These are phyloP conservation scores for Atta texana DNA, from an alignment of 1,140 invertebrate species.

Conservation along the genomic window DNA sequence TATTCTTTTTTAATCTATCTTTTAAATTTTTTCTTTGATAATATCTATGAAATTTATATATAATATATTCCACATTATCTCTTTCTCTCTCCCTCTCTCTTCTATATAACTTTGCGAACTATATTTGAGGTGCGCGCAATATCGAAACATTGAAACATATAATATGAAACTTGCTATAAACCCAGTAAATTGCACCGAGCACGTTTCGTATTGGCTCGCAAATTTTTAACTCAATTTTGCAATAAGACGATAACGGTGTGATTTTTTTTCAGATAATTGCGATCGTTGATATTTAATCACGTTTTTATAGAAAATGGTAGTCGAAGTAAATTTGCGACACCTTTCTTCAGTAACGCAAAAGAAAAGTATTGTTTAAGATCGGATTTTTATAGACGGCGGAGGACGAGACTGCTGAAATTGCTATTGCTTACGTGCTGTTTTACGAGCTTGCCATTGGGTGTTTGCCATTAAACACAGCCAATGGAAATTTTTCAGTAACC, in stretches of 20 bases:
- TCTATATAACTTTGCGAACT: neutral
- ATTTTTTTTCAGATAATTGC: neutral
- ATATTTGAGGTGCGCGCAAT: neutral
- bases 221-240: conserved; percentile 21
- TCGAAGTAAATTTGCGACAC: neutral
- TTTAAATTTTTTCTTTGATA: neutral
- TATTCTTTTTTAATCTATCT: neutral
- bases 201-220: neutral
- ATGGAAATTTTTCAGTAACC: conserved; percentile 62
- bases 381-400: conserved; percentile 45
- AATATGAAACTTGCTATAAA: conserved; percentile 19
- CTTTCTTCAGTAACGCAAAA: conserved; percentile 8
- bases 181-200: neutral
- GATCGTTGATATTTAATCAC: conserved; percentile 31
- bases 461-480: conserved; percentile 65
- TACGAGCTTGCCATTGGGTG: conserved; percentile 58
- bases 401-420: conserved; percentile 50
- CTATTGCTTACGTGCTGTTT: conserved; percentile 64
- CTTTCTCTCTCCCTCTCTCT: too few relatives aligned
- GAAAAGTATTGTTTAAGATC: conserved; percentile 37
- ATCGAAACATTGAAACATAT: conserved; percentile 15
- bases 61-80: neutral
- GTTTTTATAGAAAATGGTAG: conserved; percentile 55
- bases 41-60: too few relatives aligned
- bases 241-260: conserved; percentile 13